Evolutionary conservation across 1,140 invertebrate species (phyloP).

Genomic region (Zaprionus inermis): DNA sequence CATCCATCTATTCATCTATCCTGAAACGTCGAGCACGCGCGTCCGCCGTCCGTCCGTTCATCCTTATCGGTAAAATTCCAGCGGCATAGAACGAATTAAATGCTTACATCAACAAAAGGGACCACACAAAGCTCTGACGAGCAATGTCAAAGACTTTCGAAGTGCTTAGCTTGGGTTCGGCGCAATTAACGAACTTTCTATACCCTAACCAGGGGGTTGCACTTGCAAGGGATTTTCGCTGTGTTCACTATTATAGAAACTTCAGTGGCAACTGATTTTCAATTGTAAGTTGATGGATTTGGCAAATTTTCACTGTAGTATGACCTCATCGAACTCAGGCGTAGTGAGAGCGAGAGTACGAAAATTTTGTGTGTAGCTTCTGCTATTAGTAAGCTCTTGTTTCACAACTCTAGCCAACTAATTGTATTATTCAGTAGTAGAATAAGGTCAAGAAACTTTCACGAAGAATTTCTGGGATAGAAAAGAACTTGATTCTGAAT

Average conservation of each 20-base stretch:
- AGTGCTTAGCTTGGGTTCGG: slow-evolving; percentile 21
- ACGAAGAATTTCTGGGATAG: background rate
- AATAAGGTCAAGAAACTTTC: background rate
- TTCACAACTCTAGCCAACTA: background rate
- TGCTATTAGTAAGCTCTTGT: background rate
- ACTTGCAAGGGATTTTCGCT: background rate
- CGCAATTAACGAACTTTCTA: slow-evolving; percentile 19
- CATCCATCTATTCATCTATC: slow-evolving; percentile 33
- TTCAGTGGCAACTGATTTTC: background rate
- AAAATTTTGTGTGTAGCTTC: background rate
- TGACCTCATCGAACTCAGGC: background rate
- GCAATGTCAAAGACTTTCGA: slow-evolving; percentile 63
- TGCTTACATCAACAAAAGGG: slow-evolving; percentile 57
- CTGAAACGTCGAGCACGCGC: slow-evolving; percentile 26
- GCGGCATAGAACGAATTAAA: slow-evolving; percentile 64
- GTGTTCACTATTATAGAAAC: background rate
- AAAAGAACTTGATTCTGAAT: background rate
- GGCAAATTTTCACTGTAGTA: no score
- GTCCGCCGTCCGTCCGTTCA: slow-evolving; percentile 14
- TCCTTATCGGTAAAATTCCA: slow-evolving; percentile 62
- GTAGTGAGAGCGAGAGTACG: background rate
- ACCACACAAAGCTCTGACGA: slow-evolving; percentile 37
- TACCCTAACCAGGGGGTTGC: slow-evolving; percentile 16
- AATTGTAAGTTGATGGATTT: background rate
- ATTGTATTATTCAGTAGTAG: background rate